phyloP scores from a whole-genome alignment of 2,888 invertebrate genomes.

The Apodemia hepburni region DNA sequence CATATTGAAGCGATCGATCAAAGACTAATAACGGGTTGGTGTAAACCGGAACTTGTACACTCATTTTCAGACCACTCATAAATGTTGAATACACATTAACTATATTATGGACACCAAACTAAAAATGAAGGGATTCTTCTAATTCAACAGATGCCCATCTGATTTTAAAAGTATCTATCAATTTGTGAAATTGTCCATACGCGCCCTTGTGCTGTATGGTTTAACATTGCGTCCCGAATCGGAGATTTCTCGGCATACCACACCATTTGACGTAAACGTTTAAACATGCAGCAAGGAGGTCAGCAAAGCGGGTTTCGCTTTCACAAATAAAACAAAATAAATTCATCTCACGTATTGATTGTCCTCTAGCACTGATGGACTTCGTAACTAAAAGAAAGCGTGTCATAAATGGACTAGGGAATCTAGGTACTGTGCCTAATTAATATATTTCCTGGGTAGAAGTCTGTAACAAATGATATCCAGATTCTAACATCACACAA shows the following conservation, averaged over 20 bases:
- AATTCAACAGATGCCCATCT: background rate
- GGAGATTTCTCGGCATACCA: constrained; percentile 58
- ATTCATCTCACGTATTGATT: constrained; percentile 79
- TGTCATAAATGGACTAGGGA: constrained; percentile 57
- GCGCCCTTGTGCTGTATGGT: background rate
- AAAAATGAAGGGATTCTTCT: background rate
- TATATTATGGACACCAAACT: background rate
- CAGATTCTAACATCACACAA: background rate
- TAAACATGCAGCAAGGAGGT: constrained; percentile 68
- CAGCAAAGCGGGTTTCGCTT: constrained; percentile 73
- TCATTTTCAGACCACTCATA: background rate
- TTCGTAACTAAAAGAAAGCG: constrained; percentile 77
- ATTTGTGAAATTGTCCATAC: background rate
- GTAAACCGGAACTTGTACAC: background rate
- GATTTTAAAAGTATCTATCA: background rate
- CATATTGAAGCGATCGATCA: background rate
- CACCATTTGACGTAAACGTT: constrained; percentile 68
- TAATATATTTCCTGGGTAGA: background rate
- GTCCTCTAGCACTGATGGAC: constrained; percentile 69
- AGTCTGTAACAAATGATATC: background rate
- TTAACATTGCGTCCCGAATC: constrained; percentile 55
- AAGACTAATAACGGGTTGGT: background rate
- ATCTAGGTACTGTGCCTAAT: constrained; percentile 26
- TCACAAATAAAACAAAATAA: constrained; percentile 79
- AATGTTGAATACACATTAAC: background rate